Conservation (phyloP, 2,797 vertebrate species). For the Allobates femoralis region DNA sequence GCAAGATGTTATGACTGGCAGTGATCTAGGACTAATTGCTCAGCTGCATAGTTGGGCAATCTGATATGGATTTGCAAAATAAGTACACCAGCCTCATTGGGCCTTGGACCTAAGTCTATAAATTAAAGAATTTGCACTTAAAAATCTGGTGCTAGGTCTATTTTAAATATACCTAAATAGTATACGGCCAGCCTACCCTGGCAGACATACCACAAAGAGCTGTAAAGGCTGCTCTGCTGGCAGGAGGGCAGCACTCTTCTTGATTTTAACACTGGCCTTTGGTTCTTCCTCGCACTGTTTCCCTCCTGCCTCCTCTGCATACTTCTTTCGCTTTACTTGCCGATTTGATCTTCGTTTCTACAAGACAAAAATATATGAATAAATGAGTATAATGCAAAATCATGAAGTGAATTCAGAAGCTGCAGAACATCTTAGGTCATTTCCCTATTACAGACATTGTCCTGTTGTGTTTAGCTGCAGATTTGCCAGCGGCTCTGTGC, state of each 20-base stretch:
- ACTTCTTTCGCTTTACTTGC: slow-evolving; percentile 97
- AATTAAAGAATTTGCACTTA: no score
- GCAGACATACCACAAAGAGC: slow-evolving; percentile 90
- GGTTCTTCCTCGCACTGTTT: slow-evolving; percentile 91
- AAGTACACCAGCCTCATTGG: no score
- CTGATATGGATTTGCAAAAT: no score
- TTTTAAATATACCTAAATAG: no score
- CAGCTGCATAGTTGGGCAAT: no score
- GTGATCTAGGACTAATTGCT: no score
- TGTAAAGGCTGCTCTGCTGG: slow-evolving; percentile 86
- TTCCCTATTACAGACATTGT: no score
- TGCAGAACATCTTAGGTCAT: background rate
- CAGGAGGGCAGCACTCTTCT: slow-evolving; percentile 81
- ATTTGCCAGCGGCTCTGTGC: no score
- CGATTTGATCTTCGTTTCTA: slow-evolving; percentile 97
- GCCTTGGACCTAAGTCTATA: no score
- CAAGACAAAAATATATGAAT: slow-evolving; percentile 21
- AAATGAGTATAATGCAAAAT: background rate
- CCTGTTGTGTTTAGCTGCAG: no score
- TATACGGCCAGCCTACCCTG: background rate
- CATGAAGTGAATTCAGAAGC: background rate
- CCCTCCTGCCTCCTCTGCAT: slow-evolving; percentile 91
- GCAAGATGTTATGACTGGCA: no score
- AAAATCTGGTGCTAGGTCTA: no score
- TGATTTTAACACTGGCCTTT: slow-evolving; percentile 89